Conservation (phyloP, 2,113 vertebrate genomes). For the Myocastor coypus region DNA sequence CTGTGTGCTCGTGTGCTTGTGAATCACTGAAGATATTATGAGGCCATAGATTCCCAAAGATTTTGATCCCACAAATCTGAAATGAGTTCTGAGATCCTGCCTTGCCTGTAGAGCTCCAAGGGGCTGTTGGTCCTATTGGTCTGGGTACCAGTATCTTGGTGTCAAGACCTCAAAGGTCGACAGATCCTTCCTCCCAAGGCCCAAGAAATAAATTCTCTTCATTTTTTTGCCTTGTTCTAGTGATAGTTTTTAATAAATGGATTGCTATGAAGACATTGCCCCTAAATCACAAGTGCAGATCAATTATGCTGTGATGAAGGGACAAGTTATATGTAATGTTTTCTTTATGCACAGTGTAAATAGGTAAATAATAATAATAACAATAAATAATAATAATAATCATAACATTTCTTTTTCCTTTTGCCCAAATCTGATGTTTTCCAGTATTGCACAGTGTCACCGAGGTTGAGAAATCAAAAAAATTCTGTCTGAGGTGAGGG, state of each 20-base stretch:
- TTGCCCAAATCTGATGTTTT: constrained; percentile 21
- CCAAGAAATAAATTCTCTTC: neutral
- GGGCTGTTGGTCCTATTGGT: neutral
- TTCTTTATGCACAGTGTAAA: neutral
- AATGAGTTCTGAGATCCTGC: neutral
- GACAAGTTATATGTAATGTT: neutral
- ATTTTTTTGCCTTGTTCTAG: neutral
- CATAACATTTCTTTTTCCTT: neutral
- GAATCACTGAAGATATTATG: neutral
- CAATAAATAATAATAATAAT: neutral
- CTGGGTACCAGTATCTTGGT: neutral
- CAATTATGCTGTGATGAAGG: neutral
- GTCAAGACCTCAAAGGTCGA: neutral
- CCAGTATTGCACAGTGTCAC: constrained; percentile 46
- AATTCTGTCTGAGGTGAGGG: constrained; percentile 28
- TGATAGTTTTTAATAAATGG: neutral
- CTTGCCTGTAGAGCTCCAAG: neutral
- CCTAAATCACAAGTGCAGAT: neutral
- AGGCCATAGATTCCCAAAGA: neutral
- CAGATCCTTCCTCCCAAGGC: neutral
- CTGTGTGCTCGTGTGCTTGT: neutral
- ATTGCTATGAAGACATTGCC: neutral
- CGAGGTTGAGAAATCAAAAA: constrained; percentile 17
- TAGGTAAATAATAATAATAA: neutral
- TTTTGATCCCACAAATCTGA: neutral